Evolutionary conservation across 2,797 vertebrate species (phyloP).

Genomic region (Poliocrania exsul): DNA sequence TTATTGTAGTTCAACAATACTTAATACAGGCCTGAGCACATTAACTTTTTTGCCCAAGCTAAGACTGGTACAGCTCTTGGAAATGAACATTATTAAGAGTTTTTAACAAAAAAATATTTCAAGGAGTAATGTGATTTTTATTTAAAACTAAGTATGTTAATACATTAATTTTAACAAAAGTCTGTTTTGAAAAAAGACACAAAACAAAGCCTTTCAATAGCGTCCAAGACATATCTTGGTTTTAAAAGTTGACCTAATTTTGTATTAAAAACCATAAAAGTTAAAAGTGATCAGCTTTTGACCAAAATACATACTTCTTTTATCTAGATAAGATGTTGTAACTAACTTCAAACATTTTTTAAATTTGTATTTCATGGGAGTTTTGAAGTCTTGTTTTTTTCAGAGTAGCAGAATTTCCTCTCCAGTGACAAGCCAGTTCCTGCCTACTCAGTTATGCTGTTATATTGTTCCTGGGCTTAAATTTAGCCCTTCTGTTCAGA

Average conservation of each 20-base stretch:
- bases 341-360: background rate
- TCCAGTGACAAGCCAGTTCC: background rate
- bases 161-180: background rate
- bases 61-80: background rate
- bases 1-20: background rate
- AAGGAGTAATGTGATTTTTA: background rate
- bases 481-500: background rate
- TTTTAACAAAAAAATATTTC: background rate
- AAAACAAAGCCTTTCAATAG: background rate
- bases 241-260: background rate
- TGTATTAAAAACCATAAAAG: background rate
- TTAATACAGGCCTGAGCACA: background rate
- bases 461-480: background rate
- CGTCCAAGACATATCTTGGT: background rate
- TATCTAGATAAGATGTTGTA: background rate
- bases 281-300: background rate
- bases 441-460: background rate
- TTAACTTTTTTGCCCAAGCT: background rate
- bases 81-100: background rate
- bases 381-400: background rate
- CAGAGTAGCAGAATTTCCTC: constrained; percentile 1
- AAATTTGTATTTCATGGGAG: background rate
- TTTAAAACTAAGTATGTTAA: background rate
- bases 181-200: background rate
- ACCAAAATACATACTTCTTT: background rate